Conservation (phyloP, 1,140 invertebrate genomes). For the Physella acuta region DNA sequence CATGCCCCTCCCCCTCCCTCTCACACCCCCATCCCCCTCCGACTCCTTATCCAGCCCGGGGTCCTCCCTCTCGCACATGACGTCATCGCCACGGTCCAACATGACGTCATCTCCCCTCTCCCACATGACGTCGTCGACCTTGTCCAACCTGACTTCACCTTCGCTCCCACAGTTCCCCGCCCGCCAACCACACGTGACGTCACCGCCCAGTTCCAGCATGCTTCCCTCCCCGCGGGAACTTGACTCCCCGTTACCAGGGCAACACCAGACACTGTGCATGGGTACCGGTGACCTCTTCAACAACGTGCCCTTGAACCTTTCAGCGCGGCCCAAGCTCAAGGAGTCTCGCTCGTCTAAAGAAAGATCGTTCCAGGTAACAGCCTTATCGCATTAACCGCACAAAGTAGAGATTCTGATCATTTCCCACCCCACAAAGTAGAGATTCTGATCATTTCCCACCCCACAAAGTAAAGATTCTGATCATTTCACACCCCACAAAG, state of each 20-base stretch:
- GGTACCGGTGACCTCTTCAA: background rate
- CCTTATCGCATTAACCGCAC: slow-evolving; percentile 50
- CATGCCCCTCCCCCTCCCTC: background rate
- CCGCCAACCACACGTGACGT: background rate
- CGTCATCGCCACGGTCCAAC: background rate
- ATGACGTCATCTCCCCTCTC: background rate
- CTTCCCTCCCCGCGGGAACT: background rate
- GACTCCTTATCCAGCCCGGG: background rate
- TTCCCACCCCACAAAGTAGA: no score
- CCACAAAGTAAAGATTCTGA: no score
- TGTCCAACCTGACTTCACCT: background rate
- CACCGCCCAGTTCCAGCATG: background rate
- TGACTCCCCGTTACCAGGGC: background rate
- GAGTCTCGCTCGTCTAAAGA: background rate
- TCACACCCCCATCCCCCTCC: background rate
- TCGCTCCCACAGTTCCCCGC: background rate
- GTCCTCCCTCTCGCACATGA: background rate
- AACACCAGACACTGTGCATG: background rate
- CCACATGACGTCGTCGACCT: background rate
- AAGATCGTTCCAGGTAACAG: slow-evolving; percentile 9
- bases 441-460: no score
- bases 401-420: no score
- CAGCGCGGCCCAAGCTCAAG: background rate
- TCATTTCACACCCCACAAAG: no score
- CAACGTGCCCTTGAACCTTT: slow-evolving; percentile 9